Percentiles rank a stretch among this genome's conserved stretches.
Evolutionary conservation across 2,888 invertebrate species (phyloP).

Genomic region (Vannuccia rotundouncinata): DNA sequence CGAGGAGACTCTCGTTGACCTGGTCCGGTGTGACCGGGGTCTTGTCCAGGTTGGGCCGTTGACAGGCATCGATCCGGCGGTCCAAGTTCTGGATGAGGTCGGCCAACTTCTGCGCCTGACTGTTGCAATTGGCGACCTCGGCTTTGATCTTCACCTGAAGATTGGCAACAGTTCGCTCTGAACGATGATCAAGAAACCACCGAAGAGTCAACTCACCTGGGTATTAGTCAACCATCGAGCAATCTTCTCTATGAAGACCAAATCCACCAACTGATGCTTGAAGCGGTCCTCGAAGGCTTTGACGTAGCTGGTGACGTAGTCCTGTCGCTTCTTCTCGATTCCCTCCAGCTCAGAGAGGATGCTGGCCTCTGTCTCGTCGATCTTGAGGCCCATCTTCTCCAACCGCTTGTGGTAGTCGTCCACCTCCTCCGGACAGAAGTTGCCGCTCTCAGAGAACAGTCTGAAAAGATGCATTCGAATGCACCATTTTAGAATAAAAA

Average conservation of each 20-base stretch:
- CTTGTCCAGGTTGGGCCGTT: slow-evolving; percentile 52
- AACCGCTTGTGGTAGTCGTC: slow-evolving; percentile 51
- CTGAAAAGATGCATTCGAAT: no score
- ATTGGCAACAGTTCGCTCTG: no score
- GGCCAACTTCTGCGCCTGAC: slow-evolving; percentile 49
- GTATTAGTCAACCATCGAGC: slow-evolving; percentile 55
- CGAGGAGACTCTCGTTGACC: slow-evolving; percentile 46
- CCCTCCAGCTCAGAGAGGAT: slow-evolving; percentile 56
- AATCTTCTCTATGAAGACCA: slow-evolving; percentile 56
- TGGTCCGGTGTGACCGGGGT: slow-evolving; percentile 49
- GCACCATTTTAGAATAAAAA: no score
- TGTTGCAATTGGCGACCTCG: slow-evolving; percentile 54
- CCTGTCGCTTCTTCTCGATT: slow-evolving; percentile 54
- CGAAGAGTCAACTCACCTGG: slow-evolving; percentile 45
- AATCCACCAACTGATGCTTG: slow-evolving; percentile 55
- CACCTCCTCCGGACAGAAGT: slow-evolving; percentile 56
- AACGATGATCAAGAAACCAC: no score
- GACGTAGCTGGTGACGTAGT: slow-evolving; percentile 51
- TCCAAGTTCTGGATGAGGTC: slow-evolving; percentile 47
- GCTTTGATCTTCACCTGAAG: slow-evolving; percentile 53
- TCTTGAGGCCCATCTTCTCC: slow-evolving; percentile 52
- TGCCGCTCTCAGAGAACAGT: slow-evolving; percentile 56
- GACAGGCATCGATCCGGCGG: slow-evolving; percentile 50
- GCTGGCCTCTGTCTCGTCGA: slow-evolving; percentile 52
- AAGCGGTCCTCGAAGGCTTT: slow-evolving; percentile 56